Evolutionary conservation across 2,888 invertebrate species (phyloP).

Genomic region (Onthophagus sagittarius): DNA sequence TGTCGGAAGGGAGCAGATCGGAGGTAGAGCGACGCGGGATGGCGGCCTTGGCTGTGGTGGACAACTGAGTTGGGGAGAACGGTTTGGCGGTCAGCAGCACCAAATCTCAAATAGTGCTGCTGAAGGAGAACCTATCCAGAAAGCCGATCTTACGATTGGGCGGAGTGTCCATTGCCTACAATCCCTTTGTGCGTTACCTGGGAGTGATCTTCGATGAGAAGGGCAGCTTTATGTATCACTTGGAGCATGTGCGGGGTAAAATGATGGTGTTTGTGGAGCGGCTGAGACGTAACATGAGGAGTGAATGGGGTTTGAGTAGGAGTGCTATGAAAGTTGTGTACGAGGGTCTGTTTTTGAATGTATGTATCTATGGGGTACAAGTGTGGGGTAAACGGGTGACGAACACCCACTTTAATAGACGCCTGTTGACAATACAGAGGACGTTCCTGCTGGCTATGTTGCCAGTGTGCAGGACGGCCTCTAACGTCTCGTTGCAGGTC

Average conservation of each 20-base stretch:
- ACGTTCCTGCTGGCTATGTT: background rate
- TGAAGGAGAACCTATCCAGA: background rate
- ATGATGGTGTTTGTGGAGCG: background rate
- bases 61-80: background rate
- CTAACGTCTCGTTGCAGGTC: conserved; percentile 13
- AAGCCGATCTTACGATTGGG: background rate
- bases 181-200: background rate
- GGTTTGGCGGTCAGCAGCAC: background rate
- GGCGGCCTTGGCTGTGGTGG: background rate
- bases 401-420: background rate
- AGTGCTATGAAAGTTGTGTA: background rate
- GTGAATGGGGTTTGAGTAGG: background rate
- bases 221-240: background rate
- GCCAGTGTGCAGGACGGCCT: conserved; percentile 8
- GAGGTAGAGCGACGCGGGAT: background rate
- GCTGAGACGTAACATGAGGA: background rate
- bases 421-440: background rate
- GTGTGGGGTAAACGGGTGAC: background rate
- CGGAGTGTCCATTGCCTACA: background rate
- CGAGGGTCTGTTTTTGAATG: background rate
- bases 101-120: conserved; percentile 7
- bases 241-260: background rate
- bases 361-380: conserved; percentile 9
- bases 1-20: background rate
- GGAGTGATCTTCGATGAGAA: conserved; percentile 9